Base-by-base conservation (phyloP, 2,797 vertebrate genomes). In the Chelmon rostratus region DNA sequence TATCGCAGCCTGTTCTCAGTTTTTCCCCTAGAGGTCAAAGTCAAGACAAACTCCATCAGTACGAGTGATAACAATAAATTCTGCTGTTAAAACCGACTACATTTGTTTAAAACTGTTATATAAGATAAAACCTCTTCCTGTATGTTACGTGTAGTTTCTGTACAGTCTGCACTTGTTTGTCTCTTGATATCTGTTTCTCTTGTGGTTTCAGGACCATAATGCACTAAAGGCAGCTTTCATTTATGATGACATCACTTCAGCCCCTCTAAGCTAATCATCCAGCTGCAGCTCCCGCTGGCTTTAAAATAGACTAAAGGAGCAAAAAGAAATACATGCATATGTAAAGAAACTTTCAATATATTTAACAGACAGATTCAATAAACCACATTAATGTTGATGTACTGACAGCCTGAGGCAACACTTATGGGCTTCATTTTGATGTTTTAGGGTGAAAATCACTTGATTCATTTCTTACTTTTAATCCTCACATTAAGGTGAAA, bases 11-110 rank as follows among this genome's bases (percentile, higher is more conserved):
- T 52, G 77, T 70, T 83, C 72, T 91, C 93, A 3, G 47, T 42
- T 23, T 88, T 42, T 23, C 37, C 88, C 54, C 83, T 88, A 47
- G 8, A 75, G 79, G 65, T 78, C 50, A 83, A 73, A 87, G 81
- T 37, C 68, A 72, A 86, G 64, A 86, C 37, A 84, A 70, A 79
- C 9, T 16, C 44, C 64, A 78, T 86, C 49, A 82, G 66, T 0
- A 82, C 56, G 79, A 33, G 28, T 44, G 6, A 52, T n/a, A 50
- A 63, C 35, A 49, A 13, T 4, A 23, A 2, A 31, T 28, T 25
- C n/a, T 40, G 23, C 31, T 57, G 31, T 35, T 57, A 11, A 31
- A 35, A 33, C 6, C 23, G 23, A 62, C 23, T 42, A 28, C 6
- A 44, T 28, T 10, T 25, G 38, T 15, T 61, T 1, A 12, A 37